Percentiles rank a stretch among this genome's conserved stretches.
These are phyloP conservation scores for Drosophila glabriapex DNA, from an alignment of 2,888 invertebrate genomes.

Conservation along the genomic window DNA sequence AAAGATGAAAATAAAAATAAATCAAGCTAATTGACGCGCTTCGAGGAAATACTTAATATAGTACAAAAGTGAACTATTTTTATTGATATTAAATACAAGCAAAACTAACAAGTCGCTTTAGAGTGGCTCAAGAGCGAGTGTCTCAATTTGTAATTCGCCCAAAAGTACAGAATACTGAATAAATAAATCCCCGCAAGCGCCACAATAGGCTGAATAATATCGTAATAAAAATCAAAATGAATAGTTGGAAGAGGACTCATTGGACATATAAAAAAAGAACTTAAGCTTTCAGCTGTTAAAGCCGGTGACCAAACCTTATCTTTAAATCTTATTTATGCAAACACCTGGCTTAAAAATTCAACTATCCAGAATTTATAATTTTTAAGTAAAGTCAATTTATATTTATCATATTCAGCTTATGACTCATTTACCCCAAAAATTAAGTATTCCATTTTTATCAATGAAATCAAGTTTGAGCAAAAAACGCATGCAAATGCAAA, in stretches of 20 bases:
- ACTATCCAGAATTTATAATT: not conserved
- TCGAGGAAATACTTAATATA: slow-evolving; percentile 30
- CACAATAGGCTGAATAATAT: slow-evolving; percentile 11
- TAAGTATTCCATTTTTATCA: slow-evolving; percentile 18
- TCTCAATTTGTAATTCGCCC: not conserved
- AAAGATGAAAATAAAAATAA: slow-evolving; percentile 39
- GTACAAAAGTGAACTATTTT: not conserved
- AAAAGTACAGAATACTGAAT: not conserved
- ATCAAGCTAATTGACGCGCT: slow-evolving; percentile 51
- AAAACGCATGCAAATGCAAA: slow-evolving; percentile 3
- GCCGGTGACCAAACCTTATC: not conserved
- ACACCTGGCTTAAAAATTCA: not conserved
- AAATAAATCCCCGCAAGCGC: slow-evolving; percentile 9
- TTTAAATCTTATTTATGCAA: slow-evolving; percentile 11
- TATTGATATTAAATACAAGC: not conserved
- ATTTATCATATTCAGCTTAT: slow-evolving; percentile 16
- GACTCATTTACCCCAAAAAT: slow-evolving; percentile 28
- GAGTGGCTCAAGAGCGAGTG: not conserved
- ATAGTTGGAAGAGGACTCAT: slow-evolving; percentile 3
- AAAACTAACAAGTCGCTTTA: not conserved
- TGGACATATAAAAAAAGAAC: not conserved
- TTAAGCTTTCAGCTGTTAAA: not conserved
- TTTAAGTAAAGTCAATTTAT: not conserved
- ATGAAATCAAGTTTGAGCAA: slow-evolving; percentile 29
- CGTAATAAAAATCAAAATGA: slow-evolving; percentile 1